Percentiles rank a stretch among this genome's conserved stretches.
Evolutionary conservation across 1,140 invertebrate species (phyloP).

Genomic region (Zaprionus lachaisei): DNA sequence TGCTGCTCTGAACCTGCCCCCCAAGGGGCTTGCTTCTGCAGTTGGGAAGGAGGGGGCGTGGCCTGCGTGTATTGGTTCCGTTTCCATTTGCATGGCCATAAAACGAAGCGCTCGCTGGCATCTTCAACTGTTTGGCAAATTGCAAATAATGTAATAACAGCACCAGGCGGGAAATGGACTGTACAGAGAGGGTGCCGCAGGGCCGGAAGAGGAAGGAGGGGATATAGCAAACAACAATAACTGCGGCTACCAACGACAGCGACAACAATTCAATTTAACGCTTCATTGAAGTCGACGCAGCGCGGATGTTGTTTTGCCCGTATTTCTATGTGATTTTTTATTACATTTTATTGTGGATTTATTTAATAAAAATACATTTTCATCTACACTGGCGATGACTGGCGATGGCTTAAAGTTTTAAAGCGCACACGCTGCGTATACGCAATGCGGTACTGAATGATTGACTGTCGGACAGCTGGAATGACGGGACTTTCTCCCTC

Average conservation of each 20-base stretch:
- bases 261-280: conserved; percentile 82
- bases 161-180: conserved; percentile 34
- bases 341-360: conserved; percentile 48
- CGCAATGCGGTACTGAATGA: conserved; percentile 24
- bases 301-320: conserved; percentile 30
- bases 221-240: conserved; percentile 29
- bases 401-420: neutral
- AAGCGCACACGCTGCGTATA: conserved; percentile 24
- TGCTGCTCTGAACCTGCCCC: neutral
- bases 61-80: neutral
- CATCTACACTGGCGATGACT: neutral
- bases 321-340: conserved; percentile 40
- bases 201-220: neutral
- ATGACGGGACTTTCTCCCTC: neutral
- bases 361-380: conserved; percentile 25
- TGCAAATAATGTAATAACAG: conserved; percentile 76
- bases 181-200: neutral
- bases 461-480: conserved; percentile 14
- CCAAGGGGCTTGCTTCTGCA: neutral
- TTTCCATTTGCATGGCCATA: conserved; percentile 50
- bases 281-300: conserved; percentile 57
- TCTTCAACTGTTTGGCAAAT: conserved; percentile 59
- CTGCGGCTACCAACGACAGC: conserved; percentile 52
- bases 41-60: neutral
- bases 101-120: conserved; percentile 43